Evolutionary conservation across 2,888 invertebrate species (phyloP).

Genomic region (Clitarchus hookeri): DNA sequence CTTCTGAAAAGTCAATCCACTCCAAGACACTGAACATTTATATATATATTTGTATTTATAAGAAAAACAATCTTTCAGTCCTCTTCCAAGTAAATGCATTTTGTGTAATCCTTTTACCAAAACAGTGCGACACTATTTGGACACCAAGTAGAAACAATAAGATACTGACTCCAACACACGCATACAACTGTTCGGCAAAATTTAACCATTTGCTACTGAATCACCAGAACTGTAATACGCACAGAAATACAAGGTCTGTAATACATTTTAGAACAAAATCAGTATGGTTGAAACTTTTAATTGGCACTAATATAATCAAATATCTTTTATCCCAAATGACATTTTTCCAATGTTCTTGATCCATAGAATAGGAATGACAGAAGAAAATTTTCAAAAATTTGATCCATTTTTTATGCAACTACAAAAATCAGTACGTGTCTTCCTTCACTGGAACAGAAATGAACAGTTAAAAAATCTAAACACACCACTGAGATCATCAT

Average conservation of each 20-base stretch:
- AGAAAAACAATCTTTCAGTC: not conserved
- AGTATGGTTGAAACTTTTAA: not conserved
- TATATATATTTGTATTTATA: conserved; percentile 3
- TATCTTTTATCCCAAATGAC: not conserved
- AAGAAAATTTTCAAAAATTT: not conserved
- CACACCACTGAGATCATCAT: conserved; percentile 14
- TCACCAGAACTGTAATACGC: not conserved
- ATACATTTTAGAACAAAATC: not conserved
- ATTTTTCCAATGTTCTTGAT: not conserved
- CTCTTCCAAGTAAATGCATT: conserved; percentile 14
- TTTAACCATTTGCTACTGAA: not conserved
- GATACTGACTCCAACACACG: not conserved
- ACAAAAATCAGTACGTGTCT: not conserved
- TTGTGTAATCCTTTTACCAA: not conserved
- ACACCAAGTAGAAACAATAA: not conserved
- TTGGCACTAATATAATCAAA: not conserved
- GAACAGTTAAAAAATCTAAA: conserved; percentile 4
- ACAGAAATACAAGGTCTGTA: not conserved
- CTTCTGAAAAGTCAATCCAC: not conserved
- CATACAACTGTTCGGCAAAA: not conserved
- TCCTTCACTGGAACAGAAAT: not conserved
- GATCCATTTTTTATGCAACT: conserved; percentile 3
- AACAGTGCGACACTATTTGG: not conserved
- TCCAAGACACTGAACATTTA: conserved; percentile 8
- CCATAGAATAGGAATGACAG: not conserved